Evolutionary conservation across 1,140 invertebrate species (phyloP), one percentile per base, ranked within the genome.

Genomic region (Bombus confusus): DNA sequence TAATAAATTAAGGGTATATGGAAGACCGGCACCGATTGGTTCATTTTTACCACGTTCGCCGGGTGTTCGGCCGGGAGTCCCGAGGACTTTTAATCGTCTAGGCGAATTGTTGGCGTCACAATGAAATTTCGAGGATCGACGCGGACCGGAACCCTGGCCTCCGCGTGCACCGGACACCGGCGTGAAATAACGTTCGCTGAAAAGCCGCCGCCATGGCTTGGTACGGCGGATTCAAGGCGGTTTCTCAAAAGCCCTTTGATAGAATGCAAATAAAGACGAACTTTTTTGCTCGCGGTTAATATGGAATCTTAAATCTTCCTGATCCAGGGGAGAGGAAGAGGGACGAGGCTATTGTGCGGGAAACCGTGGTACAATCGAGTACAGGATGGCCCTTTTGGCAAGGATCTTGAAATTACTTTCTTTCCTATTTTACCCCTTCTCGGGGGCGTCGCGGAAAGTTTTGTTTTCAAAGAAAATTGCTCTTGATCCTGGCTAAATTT

Each of bases 281-380:
- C 52, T 84, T 84, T 84, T 84, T 84, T 84, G 31, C 25, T 59
- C 76, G 66, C 52, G 31, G 83, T 84, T 86, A 83, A 83, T 83
- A 83, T 72, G 85, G 66, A 86, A 83, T 86, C 85, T 86, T 83
- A 83, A 77, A 83, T 83, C 85, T 57, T 86, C 34, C 66, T 34
- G 41, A 37, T 18, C 12, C 18, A 18, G 3, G 13, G 1, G 39
- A 71, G 72, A 28, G 39, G 5, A 9, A 37, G 34, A 25, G 47
- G 31, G 15, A n/a, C 37, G 18, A n/a, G 47, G 12, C 6, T 71
- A 79, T 79, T 71, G 77, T 79, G 25, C n/a, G 2, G 25, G 34
- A 43, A 78, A 78, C n/a, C 47, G 22, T 12, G 34, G 28, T 47
- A 64, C 69, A 47, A 62, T 59, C 37, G 37, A 18, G 22, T 59